Percentiles rank a stretch among this genome's conserved stretches.
phyloP scores from a whole-genome alignment of 1,140 invertebrate species.

The Chironomus striatipennis region DNA sequence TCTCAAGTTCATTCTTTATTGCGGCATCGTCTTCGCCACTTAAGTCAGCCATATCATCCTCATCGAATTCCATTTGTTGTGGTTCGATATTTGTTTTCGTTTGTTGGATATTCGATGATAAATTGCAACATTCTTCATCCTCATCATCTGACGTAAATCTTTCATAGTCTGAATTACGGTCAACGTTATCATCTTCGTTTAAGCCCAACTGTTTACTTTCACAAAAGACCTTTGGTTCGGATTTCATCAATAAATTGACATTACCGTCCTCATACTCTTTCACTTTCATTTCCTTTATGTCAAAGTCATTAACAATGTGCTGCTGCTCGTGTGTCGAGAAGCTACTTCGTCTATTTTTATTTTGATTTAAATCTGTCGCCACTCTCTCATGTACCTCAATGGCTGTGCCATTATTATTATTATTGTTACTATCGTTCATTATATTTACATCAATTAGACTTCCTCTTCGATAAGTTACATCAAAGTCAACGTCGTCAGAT shows the following conservation, averaged over 20 bases:
- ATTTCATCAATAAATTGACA: conserved; percentile 16
- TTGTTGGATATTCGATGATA: conserved; percentile 30
- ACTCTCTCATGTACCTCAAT: conserved; percentile 23
- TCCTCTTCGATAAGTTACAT: conserved; percentile 30
- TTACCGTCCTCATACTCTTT: conserved; percentile 7
- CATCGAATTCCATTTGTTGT: conserved; percentile 29
- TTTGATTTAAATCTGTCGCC: conserved; percentile 26
- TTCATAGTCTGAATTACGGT: conserved; percentile 29
- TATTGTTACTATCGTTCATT: conserved; percentile 36
- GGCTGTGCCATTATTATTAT: conserved; percentile 34
- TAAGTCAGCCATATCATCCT: conserved; percentile 25
- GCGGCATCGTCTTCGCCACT: conserved; percentile 25
- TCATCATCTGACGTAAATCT: conserved; percentile 17
- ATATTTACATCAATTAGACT: conserved; percentile 33
- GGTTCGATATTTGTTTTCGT: conserved; percentile 47
- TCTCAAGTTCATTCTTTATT: conserved; percentile 7
- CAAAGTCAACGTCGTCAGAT: conserved; percentile 42
- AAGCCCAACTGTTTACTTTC: background rate
- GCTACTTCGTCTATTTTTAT: conserved; percentile 28
- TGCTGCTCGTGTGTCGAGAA: background rate
- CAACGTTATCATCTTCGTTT: background rate
- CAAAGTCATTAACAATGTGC: conserved; percentile 15
- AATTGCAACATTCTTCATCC: conserved; percentile 36
- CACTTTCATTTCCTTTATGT: background rate
- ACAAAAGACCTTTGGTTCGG: conserved; percentile 10